These are phyloP conservation scores for Xiphophorus hellerii DNA, from an alignment of 2,113 vertebrate genomes.

Conservation along the genomic window DNA sequence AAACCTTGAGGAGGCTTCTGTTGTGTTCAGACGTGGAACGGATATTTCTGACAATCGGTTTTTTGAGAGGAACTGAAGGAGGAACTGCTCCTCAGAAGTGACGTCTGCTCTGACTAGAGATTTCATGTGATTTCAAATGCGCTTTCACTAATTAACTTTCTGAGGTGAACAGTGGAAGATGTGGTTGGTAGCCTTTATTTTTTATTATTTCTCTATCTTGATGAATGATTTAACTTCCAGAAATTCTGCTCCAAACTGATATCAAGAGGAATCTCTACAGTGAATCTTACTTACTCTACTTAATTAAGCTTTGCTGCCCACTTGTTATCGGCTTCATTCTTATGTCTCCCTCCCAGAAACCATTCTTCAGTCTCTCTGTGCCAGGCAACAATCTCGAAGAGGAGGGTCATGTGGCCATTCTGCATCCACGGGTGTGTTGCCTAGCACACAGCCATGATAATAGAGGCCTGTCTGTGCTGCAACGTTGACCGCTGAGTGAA, in stretches of 20 bases:
- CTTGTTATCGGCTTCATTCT: slow-evolving; percentile 26
- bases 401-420: slow-evolving; percentile 29
- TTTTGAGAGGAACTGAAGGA: background rate
- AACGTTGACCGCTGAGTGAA: slow-evolving; percentile 70
- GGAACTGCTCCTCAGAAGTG: background rate
- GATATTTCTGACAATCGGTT: background rate
- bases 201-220: background rate
- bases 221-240: background rate
- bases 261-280: background rate
- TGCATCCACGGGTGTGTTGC: slow-evolving; percentile 55
- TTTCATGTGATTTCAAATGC: background rate
- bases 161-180: too few species aligned
- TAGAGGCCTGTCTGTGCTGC: slow-evolving; percentile 71
- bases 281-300: background rate
- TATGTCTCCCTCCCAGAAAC: slow-evolving; percentile 34
- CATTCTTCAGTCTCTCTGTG: slow-evolving; percentile 43
- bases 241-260: background rate
- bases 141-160: background rate
- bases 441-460: slow-evolving; percentile 69
- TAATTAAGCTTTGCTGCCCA: slow-evolving; percentile 33
- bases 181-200: background rate
- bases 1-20: background rate
- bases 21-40: too few species aligned
- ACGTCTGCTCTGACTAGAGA: background rate
- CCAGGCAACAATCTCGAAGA: slow-evolving; percentile 41